phyloP scores from a whole-genome alignment of 2,797 vertebrate species.

The Scolopax rusticola region DNA sequence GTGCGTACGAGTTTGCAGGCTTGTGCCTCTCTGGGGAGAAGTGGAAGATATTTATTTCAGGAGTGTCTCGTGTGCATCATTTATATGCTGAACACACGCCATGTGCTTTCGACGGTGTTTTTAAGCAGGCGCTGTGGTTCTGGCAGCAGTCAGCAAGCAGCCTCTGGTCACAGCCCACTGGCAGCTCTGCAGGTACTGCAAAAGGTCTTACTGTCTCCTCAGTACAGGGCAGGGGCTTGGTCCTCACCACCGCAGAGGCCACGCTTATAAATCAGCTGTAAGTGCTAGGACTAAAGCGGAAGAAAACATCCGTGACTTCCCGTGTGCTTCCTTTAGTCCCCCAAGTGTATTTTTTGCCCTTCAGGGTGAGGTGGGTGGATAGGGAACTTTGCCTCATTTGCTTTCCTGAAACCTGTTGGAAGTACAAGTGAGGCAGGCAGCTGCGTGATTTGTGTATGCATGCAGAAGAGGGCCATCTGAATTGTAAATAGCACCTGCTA shows the following conservation, averaged over 20 bases:
- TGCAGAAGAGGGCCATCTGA: slow-evolving; percentile 22
- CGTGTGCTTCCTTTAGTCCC: not conserved
- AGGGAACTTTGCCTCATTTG: slow-evolving; percentile 18
- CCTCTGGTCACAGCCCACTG: slow-evolving; percentile 42
- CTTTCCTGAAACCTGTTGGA: slow-evolving; percentile 23
- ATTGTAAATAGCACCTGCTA: slow-evolving; percentile 60
- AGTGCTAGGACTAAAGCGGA: not conserved
- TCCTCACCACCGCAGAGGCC: not conserved
- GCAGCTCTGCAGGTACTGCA: slow-evolving; percentile 55
- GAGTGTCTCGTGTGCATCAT: slow-evolving; percentile 36
- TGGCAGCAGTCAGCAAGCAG: slow-evolving; percentile 26
- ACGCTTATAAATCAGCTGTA: slow-evolving; percentile 36
- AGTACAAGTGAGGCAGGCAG: not conserved
- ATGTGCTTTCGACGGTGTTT: slow-evolving; percentile 50
- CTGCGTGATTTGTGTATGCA: slow-evolving; percentile 1
- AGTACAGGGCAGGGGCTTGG: not conserved
- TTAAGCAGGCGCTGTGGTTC: slow-evolving; percentile 41
- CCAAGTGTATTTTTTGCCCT: not conserved
- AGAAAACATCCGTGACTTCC: slow-evolving; percentile 19
- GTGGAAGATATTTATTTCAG: slow-evolving; percentile 50
- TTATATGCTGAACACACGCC: slow-evolving; percentile 56
- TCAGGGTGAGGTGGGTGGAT: slow-evolving; percentile 12
- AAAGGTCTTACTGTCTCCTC: slow-evolving; percentile 35
- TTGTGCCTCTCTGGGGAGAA: not conserved
- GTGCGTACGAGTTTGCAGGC: not conserved